Percentiles rank a stretch among this genome's conserved stretches.
Conservation (phyloP, 2,888 invertebrate genomes). For the Mesoligia furuncula region DNA sequence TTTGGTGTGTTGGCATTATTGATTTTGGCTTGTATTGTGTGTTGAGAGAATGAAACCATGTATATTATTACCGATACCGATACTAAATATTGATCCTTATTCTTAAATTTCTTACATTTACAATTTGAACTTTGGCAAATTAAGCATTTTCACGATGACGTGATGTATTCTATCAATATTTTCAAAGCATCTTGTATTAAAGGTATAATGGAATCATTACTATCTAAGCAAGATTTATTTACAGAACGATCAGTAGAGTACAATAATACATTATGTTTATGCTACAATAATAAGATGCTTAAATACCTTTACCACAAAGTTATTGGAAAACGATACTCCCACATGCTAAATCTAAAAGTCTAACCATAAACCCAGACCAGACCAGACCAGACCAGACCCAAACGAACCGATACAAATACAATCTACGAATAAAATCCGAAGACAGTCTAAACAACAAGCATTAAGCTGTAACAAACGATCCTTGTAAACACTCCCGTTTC, state of each 20-base stretch:
- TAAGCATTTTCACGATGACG: not conserved
- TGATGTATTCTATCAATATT: not conserved
- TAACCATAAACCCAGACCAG: constrained; percentile 24
- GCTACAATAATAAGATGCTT: not conserved
- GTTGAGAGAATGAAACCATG: not conserved
- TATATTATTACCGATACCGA: not conserved
- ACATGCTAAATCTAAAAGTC: constrained; percentile 39
- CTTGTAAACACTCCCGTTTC: constrained; percentile 83
- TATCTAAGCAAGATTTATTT: not conserved
- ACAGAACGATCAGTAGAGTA: not conserved
- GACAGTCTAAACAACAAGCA: constrained; percentile 83
- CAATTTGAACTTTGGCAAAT: not conserved
- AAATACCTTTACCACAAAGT: constrained; percentile 1
- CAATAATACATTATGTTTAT: not conserved
- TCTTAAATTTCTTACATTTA: not conserved
- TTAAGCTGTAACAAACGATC: constrained; percentile 85
- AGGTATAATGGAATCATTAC: not conserved
- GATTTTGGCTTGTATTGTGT: constrained; percentile 15
- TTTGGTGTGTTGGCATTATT: constrained; percentile 21
- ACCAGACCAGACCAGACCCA: constrained; percentile 35
- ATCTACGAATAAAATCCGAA: constrained; percentile 72
- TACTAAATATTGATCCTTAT: not conserved
- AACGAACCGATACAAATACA: constrained; percentile 56
- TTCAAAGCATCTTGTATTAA: not conserved
- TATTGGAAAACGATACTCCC: constrained; percentile 39